phyloP scores from a whole-genome alignment of 2,113 vertebrate species.

The Lophura nycthemera region DNA sequence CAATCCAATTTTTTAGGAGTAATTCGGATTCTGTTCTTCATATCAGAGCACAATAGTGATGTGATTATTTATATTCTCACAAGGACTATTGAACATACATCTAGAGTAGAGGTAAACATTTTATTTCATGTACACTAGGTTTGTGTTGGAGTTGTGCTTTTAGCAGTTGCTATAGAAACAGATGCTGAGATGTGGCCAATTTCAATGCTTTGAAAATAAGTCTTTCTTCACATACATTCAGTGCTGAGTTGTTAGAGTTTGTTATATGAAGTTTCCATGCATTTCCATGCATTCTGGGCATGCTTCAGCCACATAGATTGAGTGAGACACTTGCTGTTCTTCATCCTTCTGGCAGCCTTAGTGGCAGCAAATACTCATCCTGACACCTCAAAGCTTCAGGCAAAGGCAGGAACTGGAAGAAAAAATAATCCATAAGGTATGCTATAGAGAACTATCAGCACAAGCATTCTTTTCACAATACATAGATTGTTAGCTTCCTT shows the following conservation, averaged over 20 bases:
- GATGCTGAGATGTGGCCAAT: neutral
- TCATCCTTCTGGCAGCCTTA: neutral
- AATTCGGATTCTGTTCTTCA: neutral
- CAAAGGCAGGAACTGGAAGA: neutral
- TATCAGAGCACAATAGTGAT: neutral
- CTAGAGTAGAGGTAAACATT: conserved; percentile 28
- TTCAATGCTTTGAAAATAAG: neutral
- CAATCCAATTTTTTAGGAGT: neutral
- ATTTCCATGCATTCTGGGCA: neutral
- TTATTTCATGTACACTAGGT: neutral
- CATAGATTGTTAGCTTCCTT: neutral
- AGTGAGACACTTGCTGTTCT: neutral
- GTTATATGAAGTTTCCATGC: neutral
- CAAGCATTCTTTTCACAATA: neutral
- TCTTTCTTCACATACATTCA: neutral
- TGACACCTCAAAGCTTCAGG: neutral
- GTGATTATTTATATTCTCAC: neutral
- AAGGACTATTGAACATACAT: neutral
- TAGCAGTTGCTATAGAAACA: conserved; percentile 27
- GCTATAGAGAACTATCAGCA: neutral
- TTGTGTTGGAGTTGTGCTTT: neutral
- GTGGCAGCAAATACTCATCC: neutral
- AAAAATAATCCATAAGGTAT: neutral
- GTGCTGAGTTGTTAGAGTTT: neutral
- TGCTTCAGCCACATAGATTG: neutral